These are phyloP conservation scores for Meta bourneti DNA, from an alignment of 2,888 invertebrate genomes.

Conservation along the genomic window DNA sequence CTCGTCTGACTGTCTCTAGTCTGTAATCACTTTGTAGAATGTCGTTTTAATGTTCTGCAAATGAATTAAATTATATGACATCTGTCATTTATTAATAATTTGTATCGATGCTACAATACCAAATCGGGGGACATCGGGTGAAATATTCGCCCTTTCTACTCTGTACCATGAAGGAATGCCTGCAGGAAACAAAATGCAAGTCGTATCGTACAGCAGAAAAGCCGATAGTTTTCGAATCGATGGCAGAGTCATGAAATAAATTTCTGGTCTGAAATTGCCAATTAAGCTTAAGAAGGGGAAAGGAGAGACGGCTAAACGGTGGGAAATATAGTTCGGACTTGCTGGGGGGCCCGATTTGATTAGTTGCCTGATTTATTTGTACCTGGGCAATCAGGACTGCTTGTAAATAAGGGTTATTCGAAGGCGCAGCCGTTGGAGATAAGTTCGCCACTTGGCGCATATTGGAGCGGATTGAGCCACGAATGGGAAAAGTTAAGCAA, in stretches of 20 bases:
- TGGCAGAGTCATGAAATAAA: neutral
- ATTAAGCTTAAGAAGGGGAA: neutral
- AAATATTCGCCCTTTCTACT: no score
- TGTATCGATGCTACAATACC: no score
- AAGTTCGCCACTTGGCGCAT: neutral
- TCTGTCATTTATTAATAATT: no score
- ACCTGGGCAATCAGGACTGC: slow-evolving; percentile 10
- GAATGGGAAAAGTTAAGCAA: slow-evolving; percentile 1
- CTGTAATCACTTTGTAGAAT: no score
- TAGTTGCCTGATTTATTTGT: slow-evolving; percentile 21
- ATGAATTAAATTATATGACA: no score
- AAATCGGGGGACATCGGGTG: no score
- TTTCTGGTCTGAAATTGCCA: neutral
- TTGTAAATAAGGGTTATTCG: slow-evolving; percentile 27
- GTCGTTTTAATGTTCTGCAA: no score
- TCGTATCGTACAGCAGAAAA: neutral
- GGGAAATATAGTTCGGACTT: neutral
- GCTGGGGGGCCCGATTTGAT: slow-evolving; percentile 16
- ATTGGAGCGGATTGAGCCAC: neutral
- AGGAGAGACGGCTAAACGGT: neutral
- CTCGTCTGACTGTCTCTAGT: no score
- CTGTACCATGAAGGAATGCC: no score
- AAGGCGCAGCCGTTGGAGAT: neutral
- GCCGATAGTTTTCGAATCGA: neutral
- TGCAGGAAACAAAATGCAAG: no score